Base-by-base conservation (phyloP, 1,140 invertebrate genomes). In the Brachionus koreanus region DNA sequence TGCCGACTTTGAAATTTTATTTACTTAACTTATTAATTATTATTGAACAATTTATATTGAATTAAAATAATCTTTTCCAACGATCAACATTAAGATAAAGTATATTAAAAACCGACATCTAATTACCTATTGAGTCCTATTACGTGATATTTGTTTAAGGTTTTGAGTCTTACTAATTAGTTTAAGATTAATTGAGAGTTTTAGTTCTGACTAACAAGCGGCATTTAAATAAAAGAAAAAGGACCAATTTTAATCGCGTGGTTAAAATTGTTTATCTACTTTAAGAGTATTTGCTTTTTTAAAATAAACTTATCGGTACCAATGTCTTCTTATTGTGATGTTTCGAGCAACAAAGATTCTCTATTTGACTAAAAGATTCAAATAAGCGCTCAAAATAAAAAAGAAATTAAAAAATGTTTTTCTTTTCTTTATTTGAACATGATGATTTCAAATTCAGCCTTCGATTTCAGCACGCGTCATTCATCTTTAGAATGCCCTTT, bases 231-330 rank as follows among this genome's bases (percentile, higher is more conserved):
- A 33, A 37, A 65, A 16, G n/a, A 6, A 65, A 33, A 37, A 65
- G 29, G n/a, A 2, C 33, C n/a, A n/a, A 13, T 33, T 33, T 65
- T 65, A 65, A 65, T 65, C 63, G n/a, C 29, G 63, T 65, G 63
- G 25, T 65, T 37, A 65, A 65, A 57, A 57, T 57, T 65, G 63
- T 65, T 65, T 65, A 65, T n/a, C 33, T 65, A 19, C 16, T 33
- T 65, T 33, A 65, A 65, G 33, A 65, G 25, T 33, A 33, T 33
- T 65, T 65, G 33, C 13, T 65, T 33, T 33, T 33, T 16, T 33
- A 65, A 25, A 65, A 65, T 37, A 65, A 65, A 65, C 63, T 65
- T 65, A 65, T 65, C 63, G 63, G 63, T 65, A 37, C 63, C 63
- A 65, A 65, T n/a, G 63, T 65, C 63, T 65, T 65, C n/a, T 57